These are phyloP conservation scores for Craterocephalus amniculus DNA, from an alignment of 2,797 vertebrate genomes.

Conservation along the genomic window DNA sequence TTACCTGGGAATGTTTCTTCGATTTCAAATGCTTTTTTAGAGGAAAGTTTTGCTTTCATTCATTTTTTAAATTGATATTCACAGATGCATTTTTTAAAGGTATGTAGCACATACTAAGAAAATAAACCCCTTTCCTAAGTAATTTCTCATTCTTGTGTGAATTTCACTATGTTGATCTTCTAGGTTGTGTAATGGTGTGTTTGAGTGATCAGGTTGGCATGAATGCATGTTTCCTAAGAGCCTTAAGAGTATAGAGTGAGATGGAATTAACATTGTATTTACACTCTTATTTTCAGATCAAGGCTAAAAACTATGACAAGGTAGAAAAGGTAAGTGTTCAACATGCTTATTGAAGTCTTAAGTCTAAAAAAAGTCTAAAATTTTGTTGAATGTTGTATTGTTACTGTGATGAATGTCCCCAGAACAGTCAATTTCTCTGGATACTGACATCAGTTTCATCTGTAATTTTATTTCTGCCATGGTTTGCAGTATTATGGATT, in stretches of 20 bases:
- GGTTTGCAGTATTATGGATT: neutral
- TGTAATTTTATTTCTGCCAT: neutral
- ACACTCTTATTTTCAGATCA: slow-evolving; percentile 92
- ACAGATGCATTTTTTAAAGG: slow-evolving; percentile 13
- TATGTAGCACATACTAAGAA: slow-evolving; percentile 49
- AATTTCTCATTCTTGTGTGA: slow-evolving; percentile 82
- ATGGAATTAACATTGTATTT: slow-evolving; percentile 78
- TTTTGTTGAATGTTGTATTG: neutral
- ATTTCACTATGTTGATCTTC: slow-evolving; percentile 88
- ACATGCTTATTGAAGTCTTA: slow-evolving; percentile 2
- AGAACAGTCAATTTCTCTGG: neutral
- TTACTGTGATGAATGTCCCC: neutral
- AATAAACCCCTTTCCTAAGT: slow-evolving; percentile 77
- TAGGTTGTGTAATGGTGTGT: slow-evolving; percentile 42
- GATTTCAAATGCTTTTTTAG: neutral
- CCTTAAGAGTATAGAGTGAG: slow-evolving; percentile 17
- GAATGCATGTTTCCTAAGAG: slow-evolving; percentile 62
- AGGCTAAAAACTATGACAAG: slow-evolving; percentile 99
- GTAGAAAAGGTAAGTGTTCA: slow-evolving; percentile 97
- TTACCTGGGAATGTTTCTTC: neutral
- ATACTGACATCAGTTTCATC: neutral
- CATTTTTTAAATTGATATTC: neutral
- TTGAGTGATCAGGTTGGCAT: slow-evolving; percentile 60
- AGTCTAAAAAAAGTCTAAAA: neutral
- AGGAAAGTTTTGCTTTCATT: neutral